phyloP scores from a whole-genome alignment of 2,888 invertebrate species.

The Thecocarcelia acutangulata region DNA sequence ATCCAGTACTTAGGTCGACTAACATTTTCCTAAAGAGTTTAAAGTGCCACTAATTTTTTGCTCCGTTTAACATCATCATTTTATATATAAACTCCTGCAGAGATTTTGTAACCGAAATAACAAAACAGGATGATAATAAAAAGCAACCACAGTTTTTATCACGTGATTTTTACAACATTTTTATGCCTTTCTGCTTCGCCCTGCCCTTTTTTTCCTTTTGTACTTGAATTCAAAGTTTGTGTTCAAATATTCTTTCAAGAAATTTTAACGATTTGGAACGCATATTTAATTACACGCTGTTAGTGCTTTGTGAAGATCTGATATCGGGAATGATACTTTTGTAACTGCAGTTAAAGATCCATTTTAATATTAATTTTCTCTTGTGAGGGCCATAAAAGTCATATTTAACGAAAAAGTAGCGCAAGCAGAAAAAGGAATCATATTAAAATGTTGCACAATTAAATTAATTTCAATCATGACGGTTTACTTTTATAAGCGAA shows the following conservation, averaged over 20 bases:
- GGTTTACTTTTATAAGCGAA: no score
- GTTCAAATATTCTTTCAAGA: not conserved
- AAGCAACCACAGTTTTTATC: constrained; percentile 35
- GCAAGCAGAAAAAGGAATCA: no score
- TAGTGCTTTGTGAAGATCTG: constrained; percentile 47
- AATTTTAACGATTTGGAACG: constrained; percentile 48
- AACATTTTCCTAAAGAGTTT: constrained; percentile 48
- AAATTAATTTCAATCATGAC: no score
- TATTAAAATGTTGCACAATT: no score
- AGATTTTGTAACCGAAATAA: not conserved
- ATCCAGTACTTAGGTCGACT: not conserved
- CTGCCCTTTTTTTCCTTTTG: not conserved
- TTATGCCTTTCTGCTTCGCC: constrained; percentile 7
- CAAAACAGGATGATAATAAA: not conserved
- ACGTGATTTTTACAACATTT: constrained; percentile 55
- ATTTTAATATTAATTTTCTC: constrained; percentile 5
- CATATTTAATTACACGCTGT: constrained; percentile 49
- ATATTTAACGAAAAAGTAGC: no score
- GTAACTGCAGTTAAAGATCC: constrained; percentile 15
- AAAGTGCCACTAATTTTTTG: constrained; percentile 42
- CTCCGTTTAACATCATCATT: constrained; percentile 31
- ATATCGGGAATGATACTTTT: not conserved
- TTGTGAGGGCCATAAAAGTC: not conserved
- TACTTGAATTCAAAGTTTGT: not conserved
- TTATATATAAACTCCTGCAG: constrained; percentile 43